phyloP scores from a whole-genome alignment of 2,113 vertebrate genomes.

The Uria lomvia region DNA sequence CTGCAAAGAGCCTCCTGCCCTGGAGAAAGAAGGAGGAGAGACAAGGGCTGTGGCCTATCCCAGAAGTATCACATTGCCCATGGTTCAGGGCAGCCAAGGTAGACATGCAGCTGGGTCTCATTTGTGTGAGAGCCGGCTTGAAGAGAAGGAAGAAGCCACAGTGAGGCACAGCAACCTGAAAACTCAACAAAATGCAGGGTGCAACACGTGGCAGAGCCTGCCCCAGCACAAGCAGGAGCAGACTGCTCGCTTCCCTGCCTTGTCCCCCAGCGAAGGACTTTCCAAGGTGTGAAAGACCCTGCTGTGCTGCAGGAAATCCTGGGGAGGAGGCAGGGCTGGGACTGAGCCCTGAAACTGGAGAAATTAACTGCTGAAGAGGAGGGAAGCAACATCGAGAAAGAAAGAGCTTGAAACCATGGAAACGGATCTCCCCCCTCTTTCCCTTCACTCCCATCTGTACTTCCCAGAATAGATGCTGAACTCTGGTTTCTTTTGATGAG shows the following conservation, averaged over 20 bases:
- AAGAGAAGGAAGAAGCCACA: not conserved
- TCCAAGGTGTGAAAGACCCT: not conserved
- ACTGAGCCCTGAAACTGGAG: not conserved
- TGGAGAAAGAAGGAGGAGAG: not conserved
- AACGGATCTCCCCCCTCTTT: slow-evolving; percentile 15
- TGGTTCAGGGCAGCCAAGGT: not conserved
- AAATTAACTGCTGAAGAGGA: slow-evolving; percentile 38
- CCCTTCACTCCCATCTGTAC: slow-evolving; percentile 42
- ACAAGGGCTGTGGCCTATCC: not conserved
- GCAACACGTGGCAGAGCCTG: not conserved
- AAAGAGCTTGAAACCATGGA: slow-evolving; percentile 66
- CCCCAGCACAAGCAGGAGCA: not conserved
- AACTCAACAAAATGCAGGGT: not conserved
- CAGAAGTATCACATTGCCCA: not conserved
- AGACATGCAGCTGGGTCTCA: not conserved
- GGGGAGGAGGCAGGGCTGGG: not conserved
- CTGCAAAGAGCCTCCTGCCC: not conserved
- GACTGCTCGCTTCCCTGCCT: not conserved
- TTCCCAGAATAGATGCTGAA: slow-evolving; percentile 64
- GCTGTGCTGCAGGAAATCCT: not conserved
- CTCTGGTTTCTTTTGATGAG: slow-evolving; percentile 52
- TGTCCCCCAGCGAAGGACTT: not conserved
- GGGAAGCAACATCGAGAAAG: not conserved
- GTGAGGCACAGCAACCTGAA: not conserved
- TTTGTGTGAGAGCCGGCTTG: not conserved